Base-by-base conservation (phyloP, 1,140 invertebrate genomes). In the Hesperophylax magnus region DNA sequence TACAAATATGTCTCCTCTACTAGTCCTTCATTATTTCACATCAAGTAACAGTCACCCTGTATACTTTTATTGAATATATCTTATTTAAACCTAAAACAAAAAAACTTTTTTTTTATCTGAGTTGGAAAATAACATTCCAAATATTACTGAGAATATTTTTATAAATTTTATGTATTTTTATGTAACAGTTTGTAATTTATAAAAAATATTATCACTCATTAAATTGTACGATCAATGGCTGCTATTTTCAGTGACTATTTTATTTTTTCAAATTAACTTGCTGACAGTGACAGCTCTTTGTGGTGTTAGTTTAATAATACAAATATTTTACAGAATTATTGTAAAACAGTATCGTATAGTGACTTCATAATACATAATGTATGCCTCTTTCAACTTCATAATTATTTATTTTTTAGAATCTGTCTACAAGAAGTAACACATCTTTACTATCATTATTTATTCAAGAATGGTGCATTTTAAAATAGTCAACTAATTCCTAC, bases 61-160 rank as follows among this genome's bases (percentile, higher is more conserved):
- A 67, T 67, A 67, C 8, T 34, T 39, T 27, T 53, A 14, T 72
- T 72, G 47, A 72, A n/a, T 20, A 72, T 71, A 52, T 47, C 31
- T 67, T 27, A 31, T 27, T 67, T 31, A 67, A 67, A 67, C 27
- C 17, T 56, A 31, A 34, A 53, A 22, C 52, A 72, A 53, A 31
- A 27, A 24, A 15, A 65, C 34, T 58, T 58, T 60, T 75, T 76
- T 9, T 58, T 76, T 18, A 76, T 60, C 72, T 58, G 72, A 76
- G 72, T 76, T 76, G 72, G 72, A 76, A 76, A 76, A 60, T 76
- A 76, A 76, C 72, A 76, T 76, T 76, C 72, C 72, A 76, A 76
- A 60, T 76, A 76, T 76, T 58, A 34, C 72, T 76, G 72, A 76
- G 72, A 76, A 76, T 76, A 76, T 76, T 76, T 76, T 76, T 58